Percentiles rank a stretch among this genome's conserved stretches.
These are phyloP conservation scores for Phoxinus dragarum DNA, from an alignment of 2,797 vertebrate genomes.

Conservation along the genomic window DNA sequence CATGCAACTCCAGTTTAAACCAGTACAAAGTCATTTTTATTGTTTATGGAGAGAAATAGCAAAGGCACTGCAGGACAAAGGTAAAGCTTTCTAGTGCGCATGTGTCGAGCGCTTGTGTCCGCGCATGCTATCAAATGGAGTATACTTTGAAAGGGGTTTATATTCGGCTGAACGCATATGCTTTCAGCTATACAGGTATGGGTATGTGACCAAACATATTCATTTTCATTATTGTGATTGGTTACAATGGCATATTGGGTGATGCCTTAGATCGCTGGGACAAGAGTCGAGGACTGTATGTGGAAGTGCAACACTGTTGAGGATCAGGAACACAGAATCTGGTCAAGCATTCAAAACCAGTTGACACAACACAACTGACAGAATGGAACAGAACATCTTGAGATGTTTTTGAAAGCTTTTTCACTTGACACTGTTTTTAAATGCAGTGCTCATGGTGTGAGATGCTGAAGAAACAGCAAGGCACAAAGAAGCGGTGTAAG, in stretches of 20 bases:
- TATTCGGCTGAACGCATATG: background rate
- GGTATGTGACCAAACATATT: background rate
- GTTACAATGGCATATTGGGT: background rate
- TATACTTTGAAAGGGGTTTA: background rate
- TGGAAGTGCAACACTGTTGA: background rate
- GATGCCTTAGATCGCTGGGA: background rate
- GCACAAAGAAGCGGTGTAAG: background rate
- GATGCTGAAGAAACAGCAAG: background rate
- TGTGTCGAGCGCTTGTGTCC: background rate
- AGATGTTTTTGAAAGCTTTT: background rate
- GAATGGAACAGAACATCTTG: background rate
- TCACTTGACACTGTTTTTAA: background rate
- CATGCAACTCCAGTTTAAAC: no score
- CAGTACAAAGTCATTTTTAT: no score
- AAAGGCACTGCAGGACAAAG: background rate
- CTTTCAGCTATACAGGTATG: background rate
- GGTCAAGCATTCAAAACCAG: background rate
- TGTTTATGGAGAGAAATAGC: background rate
- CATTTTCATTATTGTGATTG: background rate
- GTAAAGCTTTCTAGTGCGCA: background rate
- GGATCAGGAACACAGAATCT: background rate
- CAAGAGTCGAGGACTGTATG: background rate
- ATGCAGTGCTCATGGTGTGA: background rate
- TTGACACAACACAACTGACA: constrained; percentile 2
- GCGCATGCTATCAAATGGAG: background rate